Percentiles rank a stretch among this genome's conserved stretches.
phyloP scores from a whole-genome alignment of 2,888 invertebrate species.

The Hydroisotoma schaefferi region DNA sequence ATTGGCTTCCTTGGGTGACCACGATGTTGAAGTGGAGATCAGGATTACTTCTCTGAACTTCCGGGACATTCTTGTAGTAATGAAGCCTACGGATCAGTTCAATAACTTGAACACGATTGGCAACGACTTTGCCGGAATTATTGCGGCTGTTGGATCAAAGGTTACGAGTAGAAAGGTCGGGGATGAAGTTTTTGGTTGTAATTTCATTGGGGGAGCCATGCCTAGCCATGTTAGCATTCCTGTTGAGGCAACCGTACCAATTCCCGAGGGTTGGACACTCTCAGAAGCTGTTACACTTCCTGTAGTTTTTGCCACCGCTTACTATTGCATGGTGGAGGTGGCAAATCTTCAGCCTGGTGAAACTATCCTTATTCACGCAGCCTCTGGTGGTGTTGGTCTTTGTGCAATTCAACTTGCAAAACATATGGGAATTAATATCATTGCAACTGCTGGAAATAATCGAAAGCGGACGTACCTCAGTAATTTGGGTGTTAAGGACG shows the following conservation, averaged over 20 bases:
- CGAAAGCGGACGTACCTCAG: slow-evolving; percentile 24
- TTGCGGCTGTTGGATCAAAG: slow-evolving; percentile 4
- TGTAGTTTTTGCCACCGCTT: slow-evolving; percentile 18
- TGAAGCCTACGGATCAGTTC: slow-evolving; percentile 5
- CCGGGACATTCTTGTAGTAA: not conserved
- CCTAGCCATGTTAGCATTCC: slow-evolving; percentile 10
- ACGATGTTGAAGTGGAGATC: slow-evolving; percentile 16
- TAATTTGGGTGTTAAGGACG: slow-evolving; percentile 26
- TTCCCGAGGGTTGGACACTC: slow-evolving; percentile 16
- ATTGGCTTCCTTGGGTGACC: not conserved
- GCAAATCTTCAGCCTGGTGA: slow-evolving; percentile 22
- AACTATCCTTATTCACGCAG: slow-evolving; percentile 29
- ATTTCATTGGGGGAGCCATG: not conserved
- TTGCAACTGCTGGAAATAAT: slow-evolving; percentile 26
- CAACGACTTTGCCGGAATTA: slow-evolving; percentile 7
- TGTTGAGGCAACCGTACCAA: not conserved
- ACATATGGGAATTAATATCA: slow-evolving; percentile 21
- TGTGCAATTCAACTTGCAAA: slow-evolving; percentile 30
- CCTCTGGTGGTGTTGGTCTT: slow-evolving; percentile 32
- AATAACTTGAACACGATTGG: not conserved
- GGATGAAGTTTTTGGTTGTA: not conserved
- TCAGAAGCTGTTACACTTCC: slow-evolving; percentile 26
- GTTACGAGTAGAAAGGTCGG: not conserved
- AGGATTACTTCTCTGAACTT: slow-evolving; percentile 10
- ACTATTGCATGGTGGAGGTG: slow-evolving; percentile 18